Conservation (phyloP, 2,888 invertebrate species). For the Machimus rusticus region DNA sequence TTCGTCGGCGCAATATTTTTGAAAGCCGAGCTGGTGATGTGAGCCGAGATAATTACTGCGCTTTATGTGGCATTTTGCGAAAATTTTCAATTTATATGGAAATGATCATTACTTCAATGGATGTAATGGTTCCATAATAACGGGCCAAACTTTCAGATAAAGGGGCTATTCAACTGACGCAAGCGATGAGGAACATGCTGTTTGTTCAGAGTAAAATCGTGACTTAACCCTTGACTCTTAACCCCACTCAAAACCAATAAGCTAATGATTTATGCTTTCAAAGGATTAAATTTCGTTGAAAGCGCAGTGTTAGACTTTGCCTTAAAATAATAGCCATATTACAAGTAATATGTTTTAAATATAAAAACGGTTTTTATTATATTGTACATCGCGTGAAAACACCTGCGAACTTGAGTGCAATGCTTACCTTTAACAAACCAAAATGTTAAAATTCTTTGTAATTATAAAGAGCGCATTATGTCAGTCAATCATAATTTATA, state of each 20-base stretch:
- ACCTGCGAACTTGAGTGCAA: no score
- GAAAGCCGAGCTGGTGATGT: background rate
- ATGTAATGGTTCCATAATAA: background rate
- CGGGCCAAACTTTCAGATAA: background rate
- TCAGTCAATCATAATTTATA: no score
- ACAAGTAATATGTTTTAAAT: background rate
- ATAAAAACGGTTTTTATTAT: no score
- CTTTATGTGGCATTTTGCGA: background rate
- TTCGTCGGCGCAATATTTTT: background rate
- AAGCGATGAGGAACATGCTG: background rate
- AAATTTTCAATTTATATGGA: constrained; percentile 29
- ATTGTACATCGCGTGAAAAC: no score
- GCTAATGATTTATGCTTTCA: no score
- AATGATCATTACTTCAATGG: background rate
- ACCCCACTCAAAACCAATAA: background rate
- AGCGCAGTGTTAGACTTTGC: background rate
- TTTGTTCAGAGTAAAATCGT: background rate
- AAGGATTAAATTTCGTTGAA: background rate
- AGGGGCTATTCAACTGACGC: background rate
- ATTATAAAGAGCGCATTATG: no score
- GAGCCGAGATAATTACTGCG: background rate
- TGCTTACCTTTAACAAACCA: no score
- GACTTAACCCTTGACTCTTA: background rate
- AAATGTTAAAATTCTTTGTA: no score
- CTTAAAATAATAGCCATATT: background rate